A percentile compares a stretch with the other conserved stretches of the same genome.
These are phyloP conservation scores for Drosophila leonis DNA, from an alignment of 2,888 invertebrate genomes.

Conservation along the genomic window DNA sequence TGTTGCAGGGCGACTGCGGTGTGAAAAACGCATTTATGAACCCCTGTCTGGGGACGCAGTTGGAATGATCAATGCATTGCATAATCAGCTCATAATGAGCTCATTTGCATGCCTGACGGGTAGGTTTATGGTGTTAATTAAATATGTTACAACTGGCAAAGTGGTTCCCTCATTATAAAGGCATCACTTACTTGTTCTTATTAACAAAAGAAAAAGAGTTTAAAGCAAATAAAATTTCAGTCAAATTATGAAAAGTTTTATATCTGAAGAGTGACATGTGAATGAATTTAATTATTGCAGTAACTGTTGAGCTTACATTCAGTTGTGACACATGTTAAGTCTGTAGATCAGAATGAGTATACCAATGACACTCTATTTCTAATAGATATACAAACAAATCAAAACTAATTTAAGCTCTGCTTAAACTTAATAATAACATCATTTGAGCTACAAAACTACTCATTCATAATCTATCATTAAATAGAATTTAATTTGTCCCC, in stretches of 20 bases:
- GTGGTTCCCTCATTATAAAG: constrained; percentile 18
- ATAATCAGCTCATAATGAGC: constrained; percentile 72
- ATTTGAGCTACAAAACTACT: not conserved
- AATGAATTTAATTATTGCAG: not conserved
- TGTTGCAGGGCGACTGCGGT: no score
- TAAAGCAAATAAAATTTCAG: not conserved
- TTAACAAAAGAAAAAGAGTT: not conserved
- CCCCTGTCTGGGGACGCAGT: constrained; percentile 31
- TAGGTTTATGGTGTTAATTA: constrained; percentile 47
- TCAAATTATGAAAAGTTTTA: not conserved
- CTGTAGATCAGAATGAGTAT: no score
- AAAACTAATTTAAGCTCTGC: not conserved
- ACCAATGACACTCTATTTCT: no score
- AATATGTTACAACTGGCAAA: constrained; percentile 39
- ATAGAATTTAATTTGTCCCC: not conserved
- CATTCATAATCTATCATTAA: not conserved
- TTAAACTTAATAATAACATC: not conserved
- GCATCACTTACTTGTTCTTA: constrained; percentile 10
- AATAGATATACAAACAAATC: no score
- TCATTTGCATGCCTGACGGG: constrained; percentile 61
- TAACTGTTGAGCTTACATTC: not conserved
- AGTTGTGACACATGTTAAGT: no score
- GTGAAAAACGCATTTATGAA: not conserved
- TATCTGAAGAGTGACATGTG: not conserved
- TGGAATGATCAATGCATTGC: constrained; percentile 49